phyloP scores from a whole-genome alignment of 2,797 vertebrate species.

The Gallirallus australis region DNA sequence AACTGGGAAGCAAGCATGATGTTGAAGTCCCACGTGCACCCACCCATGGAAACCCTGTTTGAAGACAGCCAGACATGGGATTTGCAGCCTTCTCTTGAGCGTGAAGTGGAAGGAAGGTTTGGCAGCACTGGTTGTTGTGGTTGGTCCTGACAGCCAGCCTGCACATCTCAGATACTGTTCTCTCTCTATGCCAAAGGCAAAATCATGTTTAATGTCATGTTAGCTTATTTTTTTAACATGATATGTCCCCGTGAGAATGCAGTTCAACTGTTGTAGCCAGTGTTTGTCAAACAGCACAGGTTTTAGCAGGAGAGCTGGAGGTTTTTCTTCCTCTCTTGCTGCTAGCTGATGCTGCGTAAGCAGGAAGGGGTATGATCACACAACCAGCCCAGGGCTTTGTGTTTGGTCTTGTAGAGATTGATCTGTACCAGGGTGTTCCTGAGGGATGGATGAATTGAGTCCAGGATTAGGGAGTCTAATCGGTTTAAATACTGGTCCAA shows the following conservation, averaged over 20 bases:
- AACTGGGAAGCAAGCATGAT: neutral
- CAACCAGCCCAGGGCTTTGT: rapidly evolving
- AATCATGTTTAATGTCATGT: slow-evolving; percentile 9
- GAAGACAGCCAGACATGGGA: rapidly evolving
- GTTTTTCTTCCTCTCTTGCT: neutral
- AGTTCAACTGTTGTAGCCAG: neutral
- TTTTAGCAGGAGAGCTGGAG: neutral
- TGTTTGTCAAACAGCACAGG: neutral
- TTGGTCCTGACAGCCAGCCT: neutral
- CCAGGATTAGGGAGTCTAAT: neutral
- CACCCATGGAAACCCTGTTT: neutral
- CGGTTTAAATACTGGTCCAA: neutral
- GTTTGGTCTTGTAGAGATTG: neutral
- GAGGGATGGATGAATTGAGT: neutral
- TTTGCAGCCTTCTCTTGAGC: neutral
- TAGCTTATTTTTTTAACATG: slow-evolving; percentile 13
- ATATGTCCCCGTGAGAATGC: neutral
- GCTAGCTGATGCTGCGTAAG: neutral
- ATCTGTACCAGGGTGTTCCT: neutral
- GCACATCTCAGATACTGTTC: neutral
- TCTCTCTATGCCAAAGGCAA: neutral
- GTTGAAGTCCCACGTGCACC: rapidly evolving
- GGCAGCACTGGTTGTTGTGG: neutral
- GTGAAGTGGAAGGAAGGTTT: neutral
- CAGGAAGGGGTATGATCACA: rapidly evolving